Percentiles rank a stretch among this genome's conserved stretches.
Evolutionary conservation across 1,140 invertebrate genomes (phyloP).

Genomic region (Thereuonema tuberculata): DNA sequence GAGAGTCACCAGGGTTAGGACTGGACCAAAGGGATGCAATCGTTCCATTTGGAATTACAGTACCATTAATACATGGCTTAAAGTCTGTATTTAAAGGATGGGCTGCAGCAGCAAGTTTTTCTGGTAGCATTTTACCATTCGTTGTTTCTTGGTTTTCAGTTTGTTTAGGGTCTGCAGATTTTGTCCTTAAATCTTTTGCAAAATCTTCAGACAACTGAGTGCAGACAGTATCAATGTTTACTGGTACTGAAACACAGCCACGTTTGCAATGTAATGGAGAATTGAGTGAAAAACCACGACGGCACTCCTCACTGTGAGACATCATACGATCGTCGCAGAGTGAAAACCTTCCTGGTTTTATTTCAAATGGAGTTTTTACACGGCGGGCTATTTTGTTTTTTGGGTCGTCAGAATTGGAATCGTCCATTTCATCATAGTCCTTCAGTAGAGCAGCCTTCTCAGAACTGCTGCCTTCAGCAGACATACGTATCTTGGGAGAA

Average conservation of each 20-base stretch:
- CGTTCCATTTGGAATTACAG: too few species aligned
- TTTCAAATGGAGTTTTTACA: conserved; percentile 65
- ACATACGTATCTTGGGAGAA: neutral
- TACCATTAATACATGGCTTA: too few species aligned
- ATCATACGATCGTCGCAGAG: conserved; percentile 77
- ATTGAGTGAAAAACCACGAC: neutral
- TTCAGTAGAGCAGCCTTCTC: conserved; percentile 11
- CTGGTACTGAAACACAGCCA: conserved; percentile 1
- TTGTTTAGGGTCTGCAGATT: too few species aligned
- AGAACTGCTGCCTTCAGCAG: neutral
- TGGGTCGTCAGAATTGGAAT: conserved; percentile 50
- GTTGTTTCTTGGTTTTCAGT: too few species aligned
- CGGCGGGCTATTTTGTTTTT: conserved; percentile 49
- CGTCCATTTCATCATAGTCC: conserved; percentile 31
- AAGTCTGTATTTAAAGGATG: too few species aligned
- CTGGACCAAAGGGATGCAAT: too few species aligned
- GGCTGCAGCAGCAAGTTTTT: too few species aligned
- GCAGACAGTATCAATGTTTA: conserved; percentile 5
- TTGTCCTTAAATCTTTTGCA: too few species aligned
- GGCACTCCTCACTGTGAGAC: conserved; percentile 23
- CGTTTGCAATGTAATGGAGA: neutral
- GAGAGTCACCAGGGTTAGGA: too few species aligned
- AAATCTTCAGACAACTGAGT: too few species aligned
- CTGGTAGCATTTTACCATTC: too few species aligned
- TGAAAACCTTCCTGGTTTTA: conserved; percentile 58